Evolutionary conservation across 1,140 invertebrate genomes (phyloP).

Genomic region (Pseudomyrmex concolor): DNA sequence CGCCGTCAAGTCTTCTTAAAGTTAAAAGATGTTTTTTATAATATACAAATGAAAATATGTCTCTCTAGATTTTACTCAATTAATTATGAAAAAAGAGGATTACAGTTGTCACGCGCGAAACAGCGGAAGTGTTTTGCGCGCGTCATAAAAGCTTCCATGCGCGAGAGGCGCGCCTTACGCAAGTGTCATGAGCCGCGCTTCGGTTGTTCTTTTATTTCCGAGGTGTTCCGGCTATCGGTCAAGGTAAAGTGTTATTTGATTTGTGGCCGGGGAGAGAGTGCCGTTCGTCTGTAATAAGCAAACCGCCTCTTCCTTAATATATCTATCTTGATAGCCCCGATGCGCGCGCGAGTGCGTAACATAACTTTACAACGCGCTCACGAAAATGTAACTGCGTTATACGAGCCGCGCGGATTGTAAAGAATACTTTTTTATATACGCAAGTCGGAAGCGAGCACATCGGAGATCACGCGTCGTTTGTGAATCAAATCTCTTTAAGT

Average conservation of each 20-base stretch:
- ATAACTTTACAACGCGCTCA: slow-evolving; percentile 55
- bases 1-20: too few species aligned
- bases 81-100: neutral
- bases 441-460: neutral
- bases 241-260: slow-evolving; percentile 73
- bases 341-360: slow-evolving; percentile 57
- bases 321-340: slow-evolving; percentile 71
- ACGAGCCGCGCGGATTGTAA: slow-evolving; percentile 52
- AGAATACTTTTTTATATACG: slow-evolving; percentile 4
- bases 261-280: slow-evolving; percentile 65
- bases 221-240: slow-evolving; percentile 41
- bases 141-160: neutral
- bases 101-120: neutral
- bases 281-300: slow-evolving; percentile 69
- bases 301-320: slow-evolving; percentile 75
- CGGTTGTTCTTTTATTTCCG: slow-evolving; percentile 36
- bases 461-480: neutral
- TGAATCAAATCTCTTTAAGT: neutral
- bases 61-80: too few species aligned
- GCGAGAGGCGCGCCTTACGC: neutral
- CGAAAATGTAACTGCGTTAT: slow-evolving; percentile 51
- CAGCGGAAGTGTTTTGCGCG: slow-evolving; percentile 21
- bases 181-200: slow-evolving; percentile 29
- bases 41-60: too few species aligned
- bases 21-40: too few species aligned